phyloP scores from a whole-genome alignment of 1,140 invertebrate genomes.

The Drosophila parvula region DNA sequence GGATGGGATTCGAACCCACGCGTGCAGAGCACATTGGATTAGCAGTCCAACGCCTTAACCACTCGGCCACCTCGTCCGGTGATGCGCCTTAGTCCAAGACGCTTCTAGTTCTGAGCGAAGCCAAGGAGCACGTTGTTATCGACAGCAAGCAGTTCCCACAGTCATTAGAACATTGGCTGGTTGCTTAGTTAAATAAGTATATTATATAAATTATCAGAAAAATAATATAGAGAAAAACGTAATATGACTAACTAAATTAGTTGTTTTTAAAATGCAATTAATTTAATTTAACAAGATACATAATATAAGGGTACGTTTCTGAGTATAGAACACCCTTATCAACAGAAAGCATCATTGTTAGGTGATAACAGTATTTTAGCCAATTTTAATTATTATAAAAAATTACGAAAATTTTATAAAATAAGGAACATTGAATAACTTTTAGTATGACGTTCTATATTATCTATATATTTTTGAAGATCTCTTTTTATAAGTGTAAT shows the following conservation, averaged over 20 bases:
- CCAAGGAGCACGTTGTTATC: conserved; percentile 1
- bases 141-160: conserved; percentile 21
- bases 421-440: background rate
- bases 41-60: conserved; percentile 96
- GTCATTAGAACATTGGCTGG: background rate
- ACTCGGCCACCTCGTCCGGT: conserved; percentile 93
- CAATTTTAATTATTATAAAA: background rate
- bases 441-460: background rate
- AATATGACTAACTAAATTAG: too few species aligned
- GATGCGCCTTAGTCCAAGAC: conserved; percentile 35
- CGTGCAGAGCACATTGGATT: conserved; percentile 89
- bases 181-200: background rate
- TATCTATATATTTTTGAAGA: background rate
- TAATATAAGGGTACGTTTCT: background rate
- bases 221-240: too few species aligned
- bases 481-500: background rate
- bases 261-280: too few species aligned
- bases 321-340: background rate
- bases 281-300: too few species aligned
- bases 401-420: background rate
- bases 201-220: too few species aligned
- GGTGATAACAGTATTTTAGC: background rate
- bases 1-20: conserved; percentile 94
- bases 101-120: conserved; percentile 8
- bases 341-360: background rate